Evolutionary conservation across 2,113 vertebrate genomes (phyloP), one percentile per base, ranked within the genome.

Genomic region (Numenius arquata): DNA sequence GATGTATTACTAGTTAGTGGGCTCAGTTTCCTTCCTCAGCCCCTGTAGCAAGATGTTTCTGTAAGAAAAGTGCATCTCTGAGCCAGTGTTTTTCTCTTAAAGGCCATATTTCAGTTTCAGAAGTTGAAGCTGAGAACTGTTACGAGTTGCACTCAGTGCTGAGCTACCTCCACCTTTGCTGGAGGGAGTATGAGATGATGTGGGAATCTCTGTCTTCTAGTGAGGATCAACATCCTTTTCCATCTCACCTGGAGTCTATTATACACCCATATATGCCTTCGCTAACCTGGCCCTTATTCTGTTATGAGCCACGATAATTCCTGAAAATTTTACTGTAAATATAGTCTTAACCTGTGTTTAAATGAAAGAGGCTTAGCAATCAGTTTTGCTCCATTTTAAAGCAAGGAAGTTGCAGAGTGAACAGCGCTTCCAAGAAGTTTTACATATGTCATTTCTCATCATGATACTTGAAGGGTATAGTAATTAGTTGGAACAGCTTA

Each of bases 401-500:
- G 36, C 38, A 17, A 45, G 67, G 58, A 61, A 52, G 78, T 12
- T 76, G 73, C 53, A 2, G 62, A 48, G 71, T 30, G 73, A 77
- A 16, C 43, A 55, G 6, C 0, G 0, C 66, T 86, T 40, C 62
- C 55, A 80, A 65, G 75, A 77, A 48, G 43, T 75, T 73, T 78
- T 55, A 47, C 81, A 23, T 16, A 4, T 94, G 96, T 50, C 92
- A 79, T 53, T 96, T 88, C 89, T 78, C 81, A 92, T 96, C 73
- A 21, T 6, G n/a, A 16, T 59, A 5, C 82, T 85, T 55, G 85
- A 90, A 82, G 79, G 88, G 70, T 40, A 11, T 27, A 30, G 32
- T 93, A 88, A 93, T 97, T 89, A 90, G 43, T 76, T 71, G 17
- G 43, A 95, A 77, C 92, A 97, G 88, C 75, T 88, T 81, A 75